phyloP scores from a whole-genome alignment of 1,140 invertebrate genomes.

The Pararge aegeria region DNA sequence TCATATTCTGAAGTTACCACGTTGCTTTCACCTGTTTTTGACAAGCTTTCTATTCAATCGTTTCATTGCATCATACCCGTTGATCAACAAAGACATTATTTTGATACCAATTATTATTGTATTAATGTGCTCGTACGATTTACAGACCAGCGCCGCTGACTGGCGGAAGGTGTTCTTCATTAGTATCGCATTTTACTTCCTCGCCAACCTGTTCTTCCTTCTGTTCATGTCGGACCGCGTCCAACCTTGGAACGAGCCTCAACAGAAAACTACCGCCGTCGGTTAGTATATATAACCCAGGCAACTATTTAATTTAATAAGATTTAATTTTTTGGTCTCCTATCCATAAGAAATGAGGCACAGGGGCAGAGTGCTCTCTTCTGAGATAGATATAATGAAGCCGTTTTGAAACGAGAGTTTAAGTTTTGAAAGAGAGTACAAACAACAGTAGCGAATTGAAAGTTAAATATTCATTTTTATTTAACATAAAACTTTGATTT shows the following conservation, averaged over 20 bases:
- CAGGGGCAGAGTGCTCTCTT: too few species aligned
- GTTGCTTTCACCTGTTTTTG: too few species aligned
- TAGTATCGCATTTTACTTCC: constrained; percentile 83
- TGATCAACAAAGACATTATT: too few species aligned
- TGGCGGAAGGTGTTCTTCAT: constrained; percentile 90
- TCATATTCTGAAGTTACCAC: too few species aligned
- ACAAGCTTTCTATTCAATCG: too few species aligned
- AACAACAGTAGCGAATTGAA: not conserved
- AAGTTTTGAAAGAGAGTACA: too few species aligned
- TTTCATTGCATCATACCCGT: too few species aligned
- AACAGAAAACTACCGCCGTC: constrained; percentile 30
- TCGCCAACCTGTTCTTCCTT: constrained; percentile 85
- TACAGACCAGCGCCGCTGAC: constrained; percentile 72
- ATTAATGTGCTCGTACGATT: constrained; percentile 15
- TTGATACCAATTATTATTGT: too few species aligned
- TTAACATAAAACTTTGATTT: constrained; percentile 6
- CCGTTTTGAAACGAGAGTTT: too few species aligned
- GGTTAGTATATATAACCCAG: constrained; percentile 35
- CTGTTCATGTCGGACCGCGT: constrained; percentile 83
- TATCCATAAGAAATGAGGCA: not conserved
- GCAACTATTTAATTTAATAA: not conserved
- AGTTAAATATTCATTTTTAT: constrained; percentile 1
- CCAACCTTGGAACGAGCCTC: constrained; percentile 84
- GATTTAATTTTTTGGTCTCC: too few species aligned
- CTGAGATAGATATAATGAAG: too few species aligned